phyloP scores from a whole-genome alignment of 2,113 vertebrate species.

The Camelus bactrianus region DNA sequence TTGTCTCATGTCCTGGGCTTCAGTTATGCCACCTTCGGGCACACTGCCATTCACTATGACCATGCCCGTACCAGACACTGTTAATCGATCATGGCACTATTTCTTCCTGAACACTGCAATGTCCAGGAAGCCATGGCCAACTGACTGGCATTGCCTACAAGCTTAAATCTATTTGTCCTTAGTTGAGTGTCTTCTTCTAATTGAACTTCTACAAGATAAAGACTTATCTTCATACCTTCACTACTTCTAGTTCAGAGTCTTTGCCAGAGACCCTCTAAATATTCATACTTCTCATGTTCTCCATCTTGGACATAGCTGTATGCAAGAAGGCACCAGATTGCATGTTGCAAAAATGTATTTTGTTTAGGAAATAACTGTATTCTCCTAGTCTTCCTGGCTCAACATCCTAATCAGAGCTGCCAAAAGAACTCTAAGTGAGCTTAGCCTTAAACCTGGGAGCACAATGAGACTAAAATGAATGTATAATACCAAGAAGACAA shows the following conservation, averaged over 20 bases:
- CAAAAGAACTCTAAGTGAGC: background rate
- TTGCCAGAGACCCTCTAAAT: background rate
- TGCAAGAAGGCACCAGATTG: background rate
- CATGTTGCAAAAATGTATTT: slow-evolving; percentile 10
- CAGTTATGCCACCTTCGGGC: background rate
- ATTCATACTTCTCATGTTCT: background rate
- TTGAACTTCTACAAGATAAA: background rate
- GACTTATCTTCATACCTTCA: background rate
- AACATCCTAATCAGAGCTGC: background rate
- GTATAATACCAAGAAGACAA: background rate
- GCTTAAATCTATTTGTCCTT: background rate
- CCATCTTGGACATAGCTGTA: background rate
- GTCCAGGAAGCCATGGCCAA: background rate
- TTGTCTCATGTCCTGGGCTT: background rate
- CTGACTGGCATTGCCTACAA: background rate
- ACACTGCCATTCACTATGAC: background rate
- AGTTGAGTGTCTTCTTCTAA: background rate
- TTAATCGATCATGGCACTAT: background rate
- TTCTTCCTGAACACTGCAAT: background rate
- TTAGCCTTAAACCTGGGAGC: slow-evolving; percentile 20
- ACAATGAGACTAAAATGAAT: background rate
- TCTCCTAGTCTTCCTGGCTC: background rate
- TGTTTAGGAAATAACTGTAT: slow-evolving; percentile 32
- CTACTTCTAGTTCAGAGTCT: background rate
- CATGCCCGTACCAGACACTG: background rate